These are phyloP conservation scores for Colistium nudipinnis DNA, from an alignment of 2,113 vertebrate species.

Conservation along the genomic window DNA sequence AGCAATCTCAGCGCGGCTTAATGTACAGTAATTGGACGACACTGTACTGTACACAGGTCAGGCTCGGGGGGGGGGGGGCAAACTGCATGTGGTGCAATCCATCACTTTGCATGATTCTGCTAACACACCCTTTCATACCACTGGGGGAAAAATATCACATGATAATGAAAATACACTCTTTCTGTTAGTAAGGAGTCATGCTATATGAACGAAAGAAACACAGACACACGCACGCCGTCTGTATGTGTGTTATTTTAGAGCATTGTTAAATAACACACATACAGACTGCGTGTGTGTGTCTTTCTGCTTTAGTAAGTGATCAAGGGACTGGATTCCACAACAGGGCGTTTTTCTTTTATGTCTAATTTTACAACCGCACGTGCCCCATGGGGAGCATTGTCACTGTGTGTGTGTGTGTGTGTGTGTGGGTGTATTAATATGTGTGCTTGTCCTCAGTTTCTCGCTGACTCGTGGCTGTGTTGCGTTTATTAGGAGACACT, in stretches of 20 bases:
- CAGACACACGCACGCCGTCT: slow-evolving; percentile 12
- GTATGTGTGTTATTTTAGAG: too few species aligned
- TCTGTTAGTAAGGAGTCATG: slow-evolving; percentile 1
- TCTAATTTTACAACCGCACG: slow-evolving; percentile 56
- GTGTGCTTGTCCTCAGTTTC: slow-evolving; percentile 34
- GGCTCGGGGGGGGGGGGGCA: neutral
- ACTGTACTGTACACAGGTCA: neutral
- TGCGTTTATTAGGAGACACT: slow-evolving; percentile 43
- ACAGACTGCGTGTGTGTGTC: slow-evolving; percentile 12
- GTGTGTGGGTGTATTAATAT: slow-evolving; percentile 23
- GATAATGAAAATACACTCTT: slow-evolving; percentile 5
- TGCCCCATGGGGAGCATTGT: slow-evolving; percentile 35
- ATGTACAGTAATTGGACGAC: slow-evolving; percentile 37
- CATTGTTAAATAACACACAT: too few species aligned
- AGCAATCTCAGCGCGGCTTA: slow-evolving; percentile 28
- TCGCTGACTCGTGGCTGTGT: slow-evolving; percentile 4
- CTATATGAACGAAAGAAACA: neutral
- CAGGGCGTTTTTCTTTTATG: slow-evolving; percentile 49
- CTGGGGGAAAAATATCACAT: slow-evolving; percentile 18
- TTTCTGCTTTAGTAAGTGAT: slow-evolving; percentile 27
- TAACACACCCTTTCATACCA: neutral
- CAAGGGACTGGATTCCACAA: slow-evolving; percentile 38
- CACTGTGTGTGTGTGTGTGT: slow-evolving; percentile 31
- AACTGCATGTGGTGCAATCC: neutral
- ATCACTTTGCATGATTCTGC: neutral